Conservation (phyloP, 2,888 invertebrate genomes). For the Griposia aprilina region DNA sequence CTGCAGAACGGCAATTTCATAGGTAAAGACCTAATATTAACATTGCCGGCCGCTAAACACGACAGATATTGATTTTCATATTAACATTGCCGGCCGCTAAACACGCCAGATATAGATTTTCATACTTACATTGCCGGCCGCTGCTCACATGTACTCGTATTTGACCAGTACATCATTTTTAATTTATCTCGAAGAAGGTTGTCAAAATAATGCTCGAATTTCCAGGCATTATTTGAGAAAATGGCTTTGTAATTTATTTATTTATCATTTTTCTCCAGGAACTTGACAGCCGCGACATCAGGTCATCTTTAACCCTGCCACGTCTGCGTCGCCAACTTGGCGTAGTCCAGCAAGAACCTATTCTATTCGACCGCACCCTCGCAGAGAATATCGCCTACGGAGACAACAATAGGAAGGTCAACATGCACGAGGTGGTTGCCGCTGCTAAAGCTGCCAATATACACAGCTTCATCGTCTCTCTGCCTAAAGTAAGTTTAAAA, state of each 20-base stretch:
- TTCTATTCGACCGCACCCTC: slow-evolving; percentile 95
- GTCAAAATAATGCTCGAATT: no score
- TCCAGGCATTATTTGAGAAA: no score
- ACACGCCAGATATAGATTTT: no score
- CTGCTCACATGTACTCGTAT: no score
- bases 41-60: no score
- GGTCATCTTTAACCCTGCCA: slow-evolving; percentile 91
- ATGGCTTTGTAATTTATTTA: neutral
- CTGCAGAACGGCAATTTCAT: no score
- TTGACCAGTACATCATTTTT: no score
- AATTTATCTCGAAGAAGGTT: no score
- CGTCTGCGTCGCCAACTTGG: slow-evolving; percentile 94
- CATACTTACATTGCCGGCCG: no score
- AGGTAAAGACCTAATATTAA: no score
- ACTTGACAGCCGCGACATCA: slow-evolving; percentile 90
- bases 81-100: no score
- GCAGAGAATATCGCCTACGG: slow-evolving; percentile 97
- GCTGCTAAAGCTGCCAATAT: slow-evolving; percentile 95
- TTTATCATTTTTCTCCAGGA: slow-evolving; percentile 77
- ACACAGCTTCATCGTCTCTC: slow-evolving; percentile 93
- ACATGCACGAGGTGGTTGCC: slow-evolving; percentile 93
- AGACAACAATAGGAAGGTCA: slow-evolving; percentile 92
- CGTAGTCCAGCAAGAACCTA: slow-evolving; percentile 96
- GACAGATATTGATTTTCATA: no score
- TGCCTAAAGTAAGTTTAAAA: slow-evolving; percentile 91